phyloP scores from a whole-genome alignment of 1,140 invertebrate genomes.

The Triops cancriformis region DNA sequence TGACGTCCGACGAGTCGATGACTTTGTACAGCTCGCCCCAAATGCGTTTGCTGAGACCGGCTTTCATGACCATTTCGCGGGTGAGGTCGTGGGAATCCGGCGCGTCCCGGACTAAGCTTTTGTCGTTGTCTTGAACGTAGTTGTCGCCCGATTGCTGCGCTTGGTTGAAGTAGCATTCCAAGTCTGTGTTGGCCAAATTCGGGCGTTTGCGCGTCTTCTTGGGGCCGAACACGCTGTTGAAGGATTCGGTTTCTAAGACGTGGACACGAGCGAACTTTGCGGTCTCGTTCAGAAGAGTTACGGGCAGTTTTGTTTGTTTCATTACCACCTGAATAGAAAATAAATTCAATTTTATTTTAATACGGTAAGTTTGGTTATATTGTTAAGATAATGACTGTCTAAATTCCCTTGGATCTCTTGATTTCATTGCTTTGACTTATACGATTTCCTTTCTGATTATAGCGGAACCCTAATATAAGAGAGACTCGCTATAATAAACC shows the following conservation, averaged over 20 bases:
- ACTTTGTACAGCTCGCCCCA: conserved; percentile 99
- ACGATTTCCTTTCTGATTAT: no score
- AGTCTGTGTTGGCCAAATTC: conserved; percentile 59
- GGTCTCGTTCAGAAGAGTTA: conserved; percentile 88
- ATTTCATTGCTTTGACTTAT: no score
- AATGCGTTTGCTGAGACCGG: conserved; percentile 92
- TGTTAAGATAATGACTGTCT: no score
- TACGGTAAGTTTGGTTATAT: no score
- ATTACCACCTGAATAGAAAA: conserved; percentile 62
- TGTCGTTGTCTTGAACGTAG: conserved; percentile 73
- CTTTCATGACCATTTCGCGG: conserved; percentile 59
- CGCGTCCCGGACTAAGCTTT: conserved; percentile 63
- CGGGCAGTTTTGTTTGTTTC: conserved; percentile 88
- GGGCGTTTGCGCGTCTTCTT: conserved; percentile 88
- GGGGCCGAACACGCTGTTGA: conserved; percentile 86
- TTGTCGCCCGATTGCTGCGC: conserved; percentile 59
- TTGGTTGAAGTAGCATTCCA: conserved; percentile 59
- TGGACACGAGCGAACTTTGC: conserved; percentile 84
- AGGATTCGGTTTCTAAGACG: conserved; percentile 90
- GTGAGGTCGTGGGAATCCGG: conserved; percentile 59
- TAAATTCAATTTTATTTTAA: not conserved
- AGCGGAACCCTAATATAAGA: no score
- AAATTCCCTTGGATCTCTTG: no score
- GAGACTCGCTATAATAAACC: no score
- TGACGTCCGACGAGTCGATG: conserved; percentile 95